Conservation (phyloP, 2,113 vertebrate species). For the Hirundichthys speculiger region DNA sequence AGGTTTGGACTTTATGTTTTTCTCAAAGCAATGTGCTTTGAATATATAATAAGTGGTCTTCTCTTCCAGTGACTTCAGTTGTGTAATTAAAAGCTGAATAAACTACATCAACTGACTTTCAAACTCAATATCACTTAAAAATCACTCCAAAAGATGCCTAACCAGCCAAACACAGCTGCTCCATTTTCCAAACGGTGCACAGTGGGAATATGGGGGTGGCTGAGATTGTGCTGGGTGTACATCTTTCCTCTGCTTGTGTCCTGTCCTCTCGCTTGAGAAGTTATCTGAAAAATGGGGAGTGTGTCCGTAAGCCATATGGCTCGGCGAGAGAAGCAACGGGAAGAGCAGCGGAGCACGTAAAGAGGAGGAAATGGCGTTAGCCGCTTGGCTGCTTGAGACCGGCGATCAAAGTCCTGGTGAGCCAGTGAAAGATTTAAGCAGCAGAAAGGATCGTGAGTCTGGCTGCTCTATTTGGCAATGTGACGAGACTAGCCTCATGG, state of each 20-base stretch:
- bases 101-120: slow-evolving; percentile 2
- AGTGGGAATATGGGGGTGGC: not conserved
- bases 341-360: slow-evolving; percentile 73
- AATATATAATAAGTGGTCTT: not conserved
- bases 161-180: slow-evolving; percentile 19
- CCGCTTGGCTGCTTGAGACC: slow-evolving; percentile 71
- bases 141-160: slow-evolving; percentile 15
- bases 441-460: slow-evolving; percentile 43
- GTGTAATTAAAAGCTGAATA: slow-evolving; percentile 1
- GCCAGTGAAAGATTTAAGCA: slow-evolving; percentile 61
- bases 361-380: slow-evolving; percentile 77
- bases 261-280: slow-evolving; percentile 81
- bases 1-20: too few relatives aligned
- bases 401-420: slow-evolving; percentile 70
- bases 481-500: slow-evolving; percentile 54
- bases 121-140: slow-evolving; percentile 32
- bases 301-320: slow-evolving; percentile 79
- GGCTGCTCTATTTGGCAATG: slow-evolving; percentile 55
- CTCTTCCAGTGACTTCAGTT: not conserved
- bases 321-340: slow-evolving; percentile 47
- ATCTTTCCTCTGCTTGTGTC: slow-evolving; percentile 52
- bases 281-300: slow-evolving; percentile 83
- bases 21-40: too few relatives aligned
- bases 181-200: not conserved
- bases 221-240: slow-evolving; percentile 7